Percentiles rank a stretch among this genome's conserved stretches.
Conservation (phyloP, 2,797 vertebrate genomes). For the Sebastes trivittatus region DNA sequence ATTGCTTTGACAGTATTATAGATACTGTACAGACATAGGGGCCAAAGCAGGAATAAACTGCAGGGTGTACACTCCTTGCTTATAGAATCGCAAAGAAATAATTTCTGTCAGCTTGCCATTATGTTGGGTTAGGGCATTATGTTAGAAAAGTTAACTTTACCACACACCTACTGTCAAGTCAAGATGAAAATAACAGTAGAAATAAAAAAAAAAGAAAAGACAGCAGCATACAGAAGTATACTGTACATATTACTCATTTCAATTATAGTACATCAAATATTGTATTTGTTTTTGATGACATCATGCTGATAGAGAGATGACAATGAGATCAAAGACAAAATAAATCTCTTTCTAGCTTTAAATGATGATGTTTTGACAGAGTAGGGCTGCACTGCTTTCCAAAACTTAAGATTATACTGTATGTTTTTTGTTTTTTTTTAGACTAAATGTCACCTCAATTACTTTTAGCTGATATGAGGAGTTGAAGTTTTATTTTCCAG, state of each 20-base stretch:
- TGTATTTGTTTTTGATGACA: conserved; percentile 60
- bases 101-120: conserved; percentile 26
- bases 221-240: not conserved
- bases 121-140: not conserved
- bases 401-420: not conserved
- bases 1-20: conserved; percentile 61
- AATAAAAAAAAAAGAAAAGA: not conserved
- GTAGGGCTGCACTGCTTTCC: conserved; percentile 66
- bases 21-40: conserved; percentile 49
- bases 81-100: conserved; percentile 5
- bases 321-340: conserved; percentile 77
- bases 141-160: not conserved
- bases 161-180: not conserved
- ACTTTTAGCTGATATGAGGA: not conserved
- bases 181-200: conserved; percentile 1
- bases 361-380: conserved; percentile 62
- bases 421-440: not conserved
- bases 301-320: conserved; percentile 79
- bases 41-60: conserved; percentile 42
- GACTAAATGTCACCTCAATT: not conserved
- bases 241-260: not conserved
- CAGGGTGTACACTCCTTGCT: conserved; percentile 28
- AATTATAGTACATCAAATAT: not conserved
- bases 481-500: not conserved
- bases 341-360: conserved; percentile 40